Evolutionary conservation across 2,797 vertebrate species (phyloP), one percentile per base, ranked within the genome.

Genomic region (Dipus sagitta): DNA sequence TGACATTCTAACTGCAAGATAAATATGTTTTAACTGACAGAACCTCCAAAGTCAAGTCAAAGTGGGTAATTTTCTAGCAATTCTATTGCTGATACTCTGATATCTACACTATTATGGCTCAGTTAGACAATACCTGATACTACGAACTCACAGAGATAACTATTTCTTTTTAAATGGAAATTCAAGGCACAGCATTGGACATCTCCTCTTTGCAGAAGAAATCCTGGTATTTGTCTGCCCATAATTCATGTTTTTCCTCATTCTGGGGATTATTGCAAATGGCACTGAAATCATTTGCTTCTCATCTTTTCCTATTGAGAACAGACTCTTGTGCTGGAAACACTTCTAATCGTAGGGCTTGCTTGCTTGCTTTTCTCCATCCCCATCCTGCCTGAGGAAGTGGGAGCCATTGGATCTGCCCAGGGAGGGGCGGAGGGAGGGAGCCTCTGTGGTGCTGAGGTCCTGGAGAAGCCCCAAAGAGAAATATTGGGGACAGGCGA

Each of bases 21-120:
- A 93, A 96, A 95, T 94, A 96, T 80, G 80, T 95, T 94, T 97
- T 95, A 95, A 96, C 94, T 92, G 95, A 86, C 64, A 78, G 75
- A 88, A 38, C 93, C 65, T 96, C n/a, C 75, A 65, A 92, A 67
- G 64, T 94, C 60, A 72, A 92, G 86, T 93, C 84, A 92, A 94
- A 95, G 90, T 91, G 91, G 94, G 26, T 89, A 60, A 87, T 95
- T 96, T 96, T 83, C 72, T 95, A 65, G 34, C 88, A 83, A 85
- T 94, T 88, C 96, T 52, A 93, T 78, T 83, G 88, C 54, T 14
- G 26, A 70, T 93, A 13, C 78, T 88, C 71, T 96, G 68, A 88
- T 93, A 68, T 30, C 28, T 86, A 74, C 42, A 85, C 4, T 93
- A 93, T 60, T 95, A 85, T 67, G 88, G 89, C 96, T 92, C 76